Conservation (phyloP, 2,797 vertebrate species). For the Neostethus bicornis region DNA sequence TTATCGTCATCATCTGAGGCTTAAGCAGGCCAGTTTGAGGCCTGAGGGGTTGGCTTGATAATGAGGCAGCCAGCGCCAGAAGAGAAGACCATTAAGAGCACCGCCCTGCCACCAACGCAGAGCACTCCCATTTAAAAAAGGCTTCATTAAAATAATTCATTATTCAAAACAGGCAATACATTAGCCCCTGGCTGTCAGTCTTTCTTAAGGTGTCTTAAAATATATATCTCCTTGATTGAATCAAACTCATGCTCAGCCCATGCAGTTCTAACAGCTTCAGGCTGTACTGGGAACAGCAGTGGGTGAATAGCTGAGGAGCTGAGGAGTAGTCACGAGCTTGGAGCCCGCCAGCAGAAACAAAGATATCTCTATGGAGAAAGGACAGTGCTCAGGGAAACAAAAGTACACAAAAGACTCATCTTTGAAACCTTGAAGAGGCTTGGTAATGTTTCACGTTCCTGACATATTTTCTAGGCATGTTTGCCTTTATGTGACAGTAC, state of each 20-base stretch:
- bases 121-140: slow-evolving; percentile 73
- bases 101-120: slow-evolving; percentile 68
- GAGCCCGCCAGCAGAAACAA: slow-evolving; percentile 47
- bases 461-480: background rate
- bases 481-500: background rate
- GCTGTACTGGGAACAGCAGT: slow-evolving; percentile 43
- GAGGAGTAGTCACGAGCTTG: slow-evolving; percentile 66
- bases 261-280: slow-evolving; percentile 60
- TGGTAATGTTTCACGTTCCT: background rate
- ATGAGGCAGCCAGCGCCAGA: slow-evolving; percentile 73
- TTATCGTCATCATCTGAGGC: slow-evolving; percentile 83
- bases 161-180: slow-evolving; percentile 79
- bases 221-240: slow-evolving; percentile 72
- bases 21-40: slow-evolving; percentile 82
- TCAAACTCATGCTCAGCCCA: slow-evolving; percentile 66
- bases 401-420: slow-evolving; percentile 31
- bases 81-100: slow-evolving; percentile 72
- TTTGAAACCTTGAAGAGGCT: slow-evolving; percentile 4
- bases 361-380: slow-evolving; percentile 54
- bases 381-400: slow-evolving; percentile 13
- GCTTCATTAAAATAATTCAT: slow-evolving; percentile 84
- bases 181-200: slow-evolving; percentile 67
- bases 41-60: slow-evolving; percentile 81
- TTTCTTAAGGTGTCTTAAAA: slow-evolving; percentile 76
- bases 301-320: slow-evolving; percentile 45